Evolutionary conservation across 2,113 vertebrate species (phyloP), one percentile per base, ranked within the genome.

Genomic region (Taxidea taxus): DNA sequence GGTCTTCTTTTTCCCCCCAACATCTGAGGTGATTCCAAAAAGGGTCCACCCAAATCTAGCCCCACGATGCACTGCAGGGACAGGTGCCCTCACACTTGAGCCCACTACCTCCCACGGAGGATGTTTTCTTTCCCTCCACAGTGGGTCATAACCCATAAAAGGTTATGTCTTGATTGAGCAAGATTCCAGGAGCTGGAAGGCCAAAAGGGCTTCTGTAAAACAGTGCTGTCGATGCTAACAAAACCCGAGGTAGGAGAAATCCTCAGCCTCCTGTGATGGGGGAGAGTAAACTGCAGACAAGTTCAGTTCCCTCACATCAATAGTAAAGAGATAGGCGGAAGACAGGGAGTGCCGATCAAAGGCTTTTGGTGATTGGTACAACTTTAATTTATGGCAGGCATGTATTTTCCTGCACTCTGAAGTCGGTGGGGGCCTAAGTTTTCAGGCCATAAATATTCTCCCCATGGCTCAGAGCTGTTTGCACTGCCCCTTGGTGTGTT

Each of bases 131-230:
- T 44, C 54, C n/a, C 94, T 89, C 95, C 96, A 97, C 93, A 97
- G 29, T 92, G 62, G 89, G 91, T 90, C 84, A 91, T 91, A 96
- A 72, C 58, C 90, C 93, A 97, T 96, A 97, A 97, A 98, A 95
- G 66, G 83, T 74, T 90, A 77, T 68, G 91, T 95, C 95, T 97
- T 90, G 94, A 97, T 5, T 95, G 96, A 98, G 94, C 85, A 96
- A 94, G 85, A 82, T 89, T 96, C 87, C 47, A 60, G 90, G 92
- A 96, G 34, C 8, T 44, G 21, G 37, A 85, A 97, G 77, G 92
- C 56, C 92, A 84, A 91, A 97, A 97, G 83, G 88, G 83, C 86
- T 77, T 74, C 44, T 94, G 23, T 96, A 82, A 91, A 98, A 89
- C 72, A 80, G 88, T 20, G 44, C 49, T 3, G n/a, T 23, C 49